phyloP scores from a whole-genome alignment of 1,140 invertebrate species.

The Heliconius congener region DNA sequence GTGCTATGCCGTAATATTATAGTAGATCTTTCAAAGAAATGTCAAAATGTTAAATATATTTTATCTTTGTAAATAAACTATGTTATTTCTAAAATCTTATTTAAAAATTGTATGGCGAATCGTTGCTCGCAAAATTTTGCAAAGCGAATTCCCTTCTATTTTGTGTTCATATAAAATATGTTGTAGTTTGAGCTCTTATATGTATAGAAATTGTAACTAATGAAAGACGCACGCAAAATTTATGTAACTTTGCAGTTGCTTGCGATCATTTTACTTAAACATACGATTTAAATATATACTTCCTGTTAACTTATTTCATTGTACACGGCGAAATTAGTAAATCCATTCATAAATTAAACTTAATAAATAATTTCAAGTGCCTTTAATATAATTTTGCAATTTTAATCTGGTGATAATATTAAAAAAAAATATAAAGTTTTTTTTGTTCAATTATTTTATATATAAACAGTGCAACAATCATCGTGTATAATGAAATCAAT shows the following conservation, averaged over 20 bases:
- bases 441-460: neutral
- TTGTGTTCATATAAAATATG: neutral
- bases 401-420: neutral
- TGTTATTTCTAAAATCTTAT: neutral
- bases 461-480: neutral
- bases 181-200: neutral
- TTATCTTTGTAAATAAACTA: neutral
- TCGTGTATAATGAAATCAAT: neutral
- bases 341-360: neutral
- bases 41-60: conserved; percentile 2
- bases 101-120: conserved; percentile 2
- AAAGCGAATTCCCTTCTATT: neutral
- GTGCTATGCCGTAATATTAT: neutral
- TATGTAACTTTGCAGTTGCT: neutral
- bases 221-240: neutral
- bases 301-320: neutral
- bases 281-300: neutral
- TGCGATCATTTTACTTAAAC: neutral
- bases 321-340: neutral
- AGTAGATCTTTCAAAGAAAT: neutral
- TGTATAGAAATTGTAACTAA: neutral
- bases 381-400: neutral
- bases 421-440: neutral
- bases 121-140: conserved; percentile 2
- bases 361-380: neutral